Percentiles rank a stretch among this genome's conserved stretches.
phyloP scores from a whole-genome alignment of 2,797 vertebrate genomes.

The Hirundo rustica region DNA sequence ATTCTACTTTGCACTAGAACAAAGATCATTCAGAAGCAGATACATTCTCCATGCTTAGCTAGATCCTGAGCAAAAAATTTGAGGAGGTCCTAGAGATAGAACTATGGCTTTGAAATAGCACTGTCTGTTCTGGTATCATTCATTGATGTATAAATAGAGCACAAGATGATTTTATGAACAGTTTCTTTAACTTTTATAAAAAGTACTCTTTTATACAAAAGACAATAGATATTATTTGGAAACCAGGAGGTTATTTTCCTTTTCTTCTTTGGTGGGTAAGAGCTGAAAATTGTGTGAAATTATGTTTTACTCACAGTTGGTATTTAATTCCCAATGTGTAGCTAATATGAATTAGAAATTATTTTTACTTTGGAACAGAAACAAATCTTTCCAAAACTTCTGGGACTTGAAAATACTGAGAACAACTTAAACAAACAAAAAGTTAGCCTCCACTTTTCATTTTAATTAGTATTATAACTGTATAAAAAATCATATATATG shows the following conservation, averaged over 20 bases:
- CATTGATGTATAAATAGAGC: background rate
- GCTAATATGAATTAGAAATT: background rate
- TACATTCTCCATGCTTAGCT: background rate
- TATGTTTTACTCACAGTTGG: background rate
- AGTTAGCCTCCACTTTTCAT: background rate
- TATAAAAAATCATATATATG: background rate
- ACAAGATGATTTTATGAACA: background rate
- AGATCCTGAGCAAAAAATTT: background rate
- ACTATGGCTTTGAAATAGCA: background rate
- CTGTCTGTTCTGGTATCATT: background rate
- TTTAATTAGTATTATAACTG: background rate
- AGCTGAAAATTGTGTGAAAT: background rate
- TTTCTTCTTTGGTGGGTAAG: background rate
- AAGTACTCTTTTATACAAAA: background rate
- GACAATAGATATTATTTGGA: background rate
- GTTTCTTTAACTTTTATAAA: background rate
- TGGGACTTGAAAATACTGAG: background rate
- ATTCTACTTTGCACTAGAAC: background rate
- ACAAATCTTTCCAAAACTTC: background rate
- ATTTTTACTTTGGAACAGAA: background rate
- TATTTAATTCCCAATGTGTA: background rate
- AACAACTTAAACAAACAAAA: background rate
- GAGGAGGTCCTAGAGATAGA: background rate
- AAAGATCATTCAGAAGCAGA: background rate
- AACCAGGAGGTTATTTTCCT: background rate